phyloP scores from a whole-genome alignment of 2,888 invertebrate genomes.

The Macrophya alboannulata region DNA sequence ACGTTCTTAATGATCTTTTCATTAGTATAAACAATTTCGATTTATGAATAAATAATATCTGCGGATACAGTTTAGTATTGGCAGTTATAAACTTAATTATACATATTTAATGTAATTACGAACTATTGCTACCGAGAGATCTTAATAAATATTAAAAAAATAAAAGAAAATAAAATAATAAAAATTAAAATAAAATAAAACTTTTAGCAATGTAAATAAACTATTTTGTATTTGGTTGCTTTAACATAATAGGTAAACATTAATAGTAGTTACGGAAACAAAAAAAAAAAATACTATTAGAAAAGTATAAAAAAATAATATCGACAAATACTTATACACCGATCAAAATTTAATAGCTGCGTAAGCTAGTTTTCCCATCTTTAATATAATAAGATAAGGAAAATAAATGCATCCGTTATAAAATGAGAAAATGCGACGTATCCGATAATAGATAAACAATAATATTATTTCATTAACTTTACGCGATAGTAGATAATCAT shows the following conservation, averaged over 20 bases:
- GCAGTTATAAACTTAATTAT: conserved; percentile 1
- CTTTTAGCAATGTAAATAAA: conserved; percentile 21
- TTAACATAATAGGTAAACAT: conserved; percentile 8
- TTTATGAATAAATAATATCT: background rate
- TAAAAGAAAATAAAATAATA: background rate
- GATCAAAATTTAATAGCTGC: background rate
- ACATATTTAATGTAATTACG: background rate
- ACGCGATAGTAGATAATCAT: background rate
- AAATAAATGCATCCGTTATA: background rate
- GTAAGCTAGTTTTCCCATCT: background rate
- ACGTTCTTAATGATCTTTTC: background rate
- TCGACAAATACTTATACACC: conserved; percentile 40
- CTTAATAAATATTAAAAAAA: background rate
- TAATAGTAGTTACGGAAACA: background rate
- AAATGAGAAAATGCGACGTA: background rate
- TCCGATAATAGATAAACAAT: background rate
- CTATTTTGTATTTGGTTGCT: conserved; percentile 45
- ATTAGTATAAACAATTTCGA: background rate
- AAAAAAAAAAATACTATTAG: background rate
- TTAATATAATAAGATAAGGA: background rate
- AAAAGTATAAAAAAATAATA: conserved; percentile 46
- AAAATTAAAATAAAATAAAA: background rate
- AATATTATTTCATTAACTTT: too few relatives aligned
- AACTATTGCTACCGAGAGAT: background rate
- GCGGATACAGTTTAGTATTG: background rate